These are phyloP conservation scores for Drosophila conformis DNA, from an alignment of 2,888 invertebrate genomes.

Conservation along the genomic window DNA sequence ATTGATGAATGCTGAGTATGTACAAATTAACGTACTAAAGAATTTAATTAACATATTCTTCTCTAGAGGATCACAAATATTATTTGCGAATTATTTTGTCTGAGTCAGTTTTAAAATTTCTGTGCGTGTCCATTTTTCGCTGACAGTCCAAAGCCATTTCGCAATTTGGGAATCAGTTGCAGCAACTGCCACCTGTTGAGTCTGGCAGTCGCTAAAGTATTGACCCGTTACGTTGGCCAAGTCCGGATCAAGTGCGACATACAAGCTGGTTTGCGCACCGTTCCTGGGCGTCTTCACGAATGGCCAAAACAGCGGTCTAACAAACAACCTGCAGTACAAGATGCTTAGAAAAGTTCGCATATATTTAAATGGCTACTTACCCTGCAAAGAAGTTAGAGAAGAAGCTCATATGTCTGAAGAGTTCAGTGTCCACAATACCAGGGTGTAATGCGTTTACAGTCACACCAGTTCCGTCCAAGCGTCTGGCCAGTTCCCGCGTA, in stretches of 20 bases:
- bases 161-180: slow-evolving; percentile 87
- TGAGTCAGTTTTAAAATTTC: neutral
- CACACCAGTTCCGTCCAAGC: slow-evolving; percentile 88
- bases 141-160: slow-evolving; percentile 87
- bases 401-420: slow-evolving; percentile 90
- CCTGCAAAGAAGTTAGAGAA: slow-evolving; percentile 85
- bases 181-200: slow-evolving; percentile 85
- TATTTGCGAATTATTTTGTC: neutral
- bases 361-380: slow-evolving; percentile 23
- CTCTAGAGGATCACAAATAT: neutral
- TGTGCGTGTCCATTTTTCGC: slow-evolving; percentile 82
- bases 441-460: slow-evolving; percentile 94
- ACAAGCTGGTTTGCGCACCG: slow-evolving; percentile 83
- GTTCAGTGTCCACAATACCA: slow-evolving; percentile 91
- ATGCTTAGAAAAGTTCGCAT: neutral
- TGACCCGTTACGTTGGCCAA: slow-evolving; percentile 75
- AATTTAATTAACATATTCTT: neutral
- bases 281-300: slow-evolving; percentile 79
- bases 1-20: slow-evolving; percentile 25
- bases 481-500: slow-evolving; percentile 88
- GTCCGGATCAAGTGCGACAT: slow-evolving; percentile 82
- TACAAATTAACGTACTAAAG: slow-evolving; percentile 19
- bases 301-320: slow-evolving; percentile 77
- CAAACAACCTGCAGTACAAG: slow-evolving; percentile 30
- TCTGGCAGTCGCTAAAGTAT: slow-evolving; percentile 87